Percentiles rank a stretch among this genome's conserved stretches.
These are phyloP conservation scores for Melinopterus prodromus DNA, from an alignment of 2,888 invertebrate genomes.

Conservation along the genomic window DNA sequence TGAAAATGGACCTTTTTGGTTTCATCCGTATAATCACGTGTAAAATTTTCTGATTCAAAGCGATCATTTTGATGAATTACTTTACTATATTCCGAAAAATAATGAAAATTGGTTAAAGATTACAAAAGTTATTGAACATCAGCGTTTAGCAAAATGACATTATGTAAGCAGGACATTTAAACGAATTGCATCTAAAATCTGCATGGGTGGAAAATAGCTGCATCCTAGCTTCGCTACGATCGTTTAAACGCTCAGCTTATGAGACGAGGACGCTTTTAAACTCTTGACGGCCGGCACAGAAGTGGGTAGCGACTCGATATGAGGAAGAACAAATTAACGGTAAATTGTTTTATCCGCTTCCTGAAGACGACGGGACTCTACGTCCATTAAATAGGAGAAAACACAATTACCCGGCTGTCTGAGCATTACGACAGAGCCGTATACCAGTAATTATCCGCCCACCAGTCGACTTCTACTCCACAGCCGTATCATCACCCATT, in stretches of 20 bases:
- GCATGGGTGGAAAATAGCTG: not conserved
- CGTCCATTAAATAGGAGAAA: not conserved
- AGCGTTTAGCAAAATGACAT: no score
- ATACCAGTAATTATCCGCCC: not conserved
- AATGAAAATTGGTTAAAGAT: no score
- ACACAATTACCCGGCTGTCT: not conserved
- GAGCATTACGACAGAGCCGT: not conserved
- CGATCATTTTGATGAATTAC: no score
- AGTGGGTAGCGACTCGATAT: not conserved
- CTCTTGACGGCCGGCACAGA: not conserved
- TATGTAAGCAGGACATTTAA: no score
- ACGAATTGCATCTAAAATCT: not conserved
- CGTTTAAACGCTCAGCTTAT: no score
- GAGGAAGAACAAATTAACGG: conserved; percentile 4
- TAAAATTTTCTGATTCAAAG: no score
- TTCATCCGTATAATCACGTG: no score
- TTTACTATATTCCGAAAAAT: no score
- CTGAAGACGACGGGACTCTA: not conserved
- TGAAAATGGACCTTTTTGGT: no score
- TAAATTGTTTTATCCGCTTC: conserved; percentile 4
- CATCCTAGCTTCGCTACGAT: not conserved
- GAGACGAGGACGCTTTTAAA: not conserved
- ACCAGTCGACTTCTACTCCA: not conserved
- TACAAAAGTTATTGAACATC: no score
- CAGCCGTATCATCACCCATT: not conserved